A percentile compares a stretch with the other conserved stretches of the same genome.
Evolutionary conservation across 2,113 vertebrate species (phyloP).

Genomic region (Hippocampus comes): DNA sequence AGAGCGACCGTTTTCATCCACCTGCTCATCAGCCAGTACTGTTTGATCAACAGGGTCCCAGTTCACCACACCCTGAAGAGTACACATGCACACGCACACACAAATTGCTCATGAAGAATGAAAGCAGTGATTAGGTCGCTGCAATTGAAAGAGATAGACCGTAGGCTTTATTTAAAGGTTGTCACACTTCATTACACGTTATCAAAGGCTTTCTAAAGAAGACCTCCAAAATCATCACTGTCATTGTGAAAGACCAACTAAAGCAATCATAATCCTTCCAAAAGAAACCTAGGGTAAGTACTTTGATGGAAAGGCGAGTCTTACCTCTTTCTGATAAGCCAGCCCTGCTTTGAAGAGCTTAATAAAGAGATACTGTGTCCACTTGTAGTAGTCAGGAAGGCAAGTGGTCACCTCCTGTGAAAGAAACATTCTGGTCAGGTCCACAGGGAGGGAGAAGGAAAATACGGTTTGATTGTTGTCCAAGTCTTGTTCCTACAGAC

Average conservation of each 20-base stretch:
- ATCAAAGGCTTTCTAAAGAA: slow-evolving; percentile 27
- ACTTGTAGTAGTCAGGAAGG: slow-evolving; percentile 90
- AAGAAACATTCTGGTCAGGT: slow-evolving; percentile 21
- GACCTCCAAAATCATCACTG: slow-evolving; percentile 12
- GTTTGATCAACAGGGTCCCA: slow-evolving; percentile 97
- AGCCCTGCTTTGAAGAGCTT: slow-evolving; percentile 89
- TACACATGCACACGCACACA: slow-evolving; percentile 14
- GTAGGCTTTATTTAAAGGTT: slow-evolving; percentile 31
- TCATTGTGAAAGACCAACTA: slow-evolving; percentile 14
- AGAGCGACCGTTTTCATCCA: slow-evolving; percentile 87
- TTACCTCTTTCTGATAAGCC: slow-evolving; percentile 95
- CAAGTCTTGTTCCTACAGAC: slow-evolving; percentile 71
- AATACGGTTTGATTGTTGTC: background rate
- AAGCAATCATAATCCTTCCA: slow-evolving; percentile 16
- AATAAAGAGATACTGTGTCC: slow-evolving; percentile 94
- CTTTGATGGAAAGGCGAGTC: slow-evolving; percentile 30
- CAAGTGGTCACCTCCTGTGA: slow-evolving; percentile 91
- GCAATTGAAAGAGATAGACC: slow-evolving; percentile 28
- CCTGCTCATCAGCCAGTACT: slow-evolving; percentile 94
- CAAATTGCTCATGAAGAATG: slow-evolving; percentile 18
- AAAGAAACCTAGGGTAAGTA: slow-evolving; percentile 18
- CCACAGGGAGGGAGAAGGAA: background rate
- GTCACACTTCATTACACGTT: slow-evolving; percentile 39
- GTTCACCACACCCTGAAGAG: slow-evolving; percentile 86
- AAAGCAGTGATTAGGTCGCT: slow-evolving; percentile 29